phyloP scores from a whole-genome alignment of 37 sponge, comb jelly and placozoan genomes.

The Spongilla lacustris region DNA sequence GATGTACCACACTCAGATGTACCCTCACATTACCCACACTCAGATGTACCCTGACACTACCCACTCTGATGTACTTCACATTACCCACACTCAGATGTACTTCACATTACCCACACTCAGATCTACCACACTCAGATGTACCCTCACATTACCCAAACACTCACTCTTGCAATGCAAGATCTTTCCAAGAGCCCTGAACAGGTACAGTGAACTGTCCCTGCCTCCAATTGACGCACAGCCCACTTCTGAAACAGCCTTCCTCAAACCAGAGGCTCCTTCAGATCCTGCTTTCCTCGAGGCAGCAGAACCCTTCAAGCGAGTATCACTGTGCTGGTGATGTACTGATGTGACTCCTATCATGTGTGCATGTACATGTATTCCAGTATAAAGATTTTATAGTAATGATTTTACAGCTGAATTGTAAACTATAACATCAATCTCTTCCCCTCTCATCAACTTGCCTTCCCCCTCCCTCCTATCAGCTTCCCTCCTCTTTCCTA shows the following conservation, averaged over 20 bases:
- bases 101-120: not conserved
- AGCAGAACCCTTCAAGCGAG: not conserved
- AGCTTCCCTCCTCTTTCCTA: not conserved
- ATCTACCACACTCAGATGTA: not conserved
- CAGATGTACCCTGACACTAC: too few relatives aligned
- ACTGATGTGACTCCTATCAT: not conserved
- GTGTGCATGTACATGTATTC: not conserved
- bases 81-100: not conserved
- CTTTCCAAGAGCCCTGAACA: slow-evolving; percentile 90
- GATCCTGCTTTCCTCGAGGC: not conserved
- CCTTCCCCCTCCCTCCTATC: not conserved
- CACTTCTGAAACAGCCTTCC: not conserved
- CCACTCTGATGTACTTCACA: too few relatives aligned
- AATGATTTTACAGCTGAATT: too few relatives aligned
- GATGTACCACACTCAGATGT: too few relatives aligned
- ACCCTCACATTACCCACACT: not conserved
- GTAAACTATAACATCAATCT: too few relatives aligned
- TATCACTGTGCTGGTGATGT: not conserved
- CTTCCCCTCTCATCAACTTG: not conserved
- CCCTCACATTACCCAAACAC: not conserved
- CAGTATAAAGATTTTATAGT: too few relatives aligned
- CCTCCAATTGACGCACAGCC: slow-evolving; percentile 36
- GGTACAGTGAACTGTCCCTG: slow-evolving; percentile 66
- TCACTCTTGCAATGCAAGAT: slow-evolving; percentile 85
- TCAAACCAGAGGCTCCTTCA: not conserved